phyloP scores from a whole-genome alignment of 64 coral and sea anemone species.

The Actinia tenebrosa region DNA sequence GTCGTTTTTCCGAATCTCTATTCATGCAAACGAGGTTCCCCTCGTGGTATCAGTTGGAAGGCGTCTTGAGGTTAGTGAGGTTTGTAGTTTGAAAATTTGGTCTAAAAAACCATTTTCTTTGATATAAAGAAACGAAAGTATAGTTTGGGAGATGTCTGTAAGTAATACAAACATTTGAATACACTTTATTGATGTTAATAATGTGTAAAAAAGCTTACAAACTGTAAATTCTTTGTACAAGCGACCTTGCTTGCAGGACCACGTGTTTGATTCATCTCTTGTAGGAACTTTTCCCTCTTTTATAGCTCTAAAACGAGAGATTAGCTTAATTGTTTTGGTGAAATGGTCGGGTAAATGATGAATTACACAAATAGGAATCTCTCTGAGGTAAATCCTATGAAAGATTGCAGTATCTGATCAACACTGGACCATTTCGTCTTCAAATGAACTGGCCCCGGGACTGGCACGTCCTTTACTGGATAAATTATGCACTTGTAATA shows the following conservation, averaged over 20 bases:
- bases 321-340: neutral
- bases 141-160: too few relatives aligned
- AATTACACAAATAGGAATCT: neutral
- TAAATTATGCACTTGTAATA: too few relatives aligned
- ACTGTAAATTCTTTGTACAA: too few relatives aligned
- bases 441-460: too few relatives aligned
- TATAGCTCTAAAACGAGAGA: neutral
- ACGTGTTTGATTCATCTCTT: neutral
- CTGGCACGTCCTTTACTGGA: too few relatives aligned
- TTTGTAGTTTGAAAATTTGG: neutral
- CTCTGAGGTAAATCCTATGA: neutral
- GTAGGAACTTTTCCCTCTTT: neutral
- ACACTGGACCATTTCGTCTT: neutral
- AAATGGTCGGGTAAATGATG: neutral
- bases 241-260: too few relatives aligned
- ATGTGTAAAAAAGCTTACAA: too few relatives aligned
- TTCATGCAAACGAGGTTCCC: neutral
- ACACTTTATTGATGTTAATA: too few relatives aligned
- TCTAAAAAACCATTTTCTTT: too few relatives aligned
- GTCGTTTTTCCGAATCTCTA: neutral
- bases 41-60: constrained; percentile 1
- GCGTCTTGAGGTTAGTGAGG: neutral
- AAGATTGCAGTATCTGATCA: constrained; percentile 1
- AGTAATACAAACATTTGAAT: too few relatives aligned
- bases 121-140: too few relatives aligned